A percentile compares a stretch with the other conserved stretches of the same genome.
phyloP scores from a whole-genome alignment of 2,888 invertebrate genomes.

The Pyrrhosoma nymphula region DNA sequence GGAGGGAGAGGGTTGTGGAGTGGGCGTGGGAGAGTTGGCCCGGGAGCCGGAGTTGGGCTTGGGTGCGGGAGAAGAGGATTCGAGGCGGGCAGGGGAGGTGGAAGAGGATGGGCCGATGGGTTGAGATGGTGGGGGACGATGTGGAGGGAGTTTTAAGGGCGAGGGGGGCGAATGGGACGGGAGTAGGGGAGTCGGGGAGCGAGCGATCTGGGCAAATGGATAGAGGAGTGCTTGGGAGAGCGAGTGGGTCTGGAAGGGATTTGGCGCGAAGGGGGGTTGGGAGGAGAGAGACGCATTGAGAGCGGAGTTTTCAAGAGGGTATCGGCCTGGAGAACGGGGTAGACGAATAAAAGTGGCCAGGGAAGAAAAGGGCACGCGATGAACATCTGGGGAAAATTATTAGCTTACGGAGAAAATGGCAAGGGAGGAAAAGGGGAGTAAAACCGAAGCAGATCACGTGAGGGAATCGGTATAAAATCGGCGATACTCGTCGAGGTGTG shows the following conservation, averaged over 20 bases:
- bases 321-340: background rate
- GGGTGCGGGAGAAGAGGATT: background rate
- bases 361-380: background rate
- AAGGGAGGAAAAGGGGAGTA: background rate
- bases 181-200: background rate
- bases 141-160: background rate
- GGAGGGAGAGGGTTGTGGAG: background rate
- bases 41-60: background rate
- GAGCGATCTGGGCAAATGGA: constrained; percentile 28
- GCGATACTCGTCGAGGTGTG: background rate
- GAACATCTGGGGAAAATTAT: constrained; percentile 1
- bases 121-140: too few relatives aligned
- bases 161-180: background rate
- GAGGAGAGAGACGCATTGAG: constrained; percentile 8
- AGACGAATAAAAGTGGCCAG: background rate
- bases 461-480: background rate
- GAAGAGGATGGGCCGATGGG: background rate
- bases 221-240: constrained; percentile 15
- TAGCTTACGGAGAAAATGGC: background rate
- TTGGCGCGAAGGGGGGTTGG: background rate
- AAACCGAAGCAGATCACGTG: background rate
- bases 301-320: background rate
- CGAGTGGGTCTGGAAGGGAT: constrained; percentile 9
- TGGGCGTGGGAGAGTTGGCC: background rate
- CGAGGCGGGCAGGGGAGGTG: background rate